Evolutionary conservation across 2,797 vertebrate genomes (phyloP).

Genomic region (Agapornis canus): DNA sequence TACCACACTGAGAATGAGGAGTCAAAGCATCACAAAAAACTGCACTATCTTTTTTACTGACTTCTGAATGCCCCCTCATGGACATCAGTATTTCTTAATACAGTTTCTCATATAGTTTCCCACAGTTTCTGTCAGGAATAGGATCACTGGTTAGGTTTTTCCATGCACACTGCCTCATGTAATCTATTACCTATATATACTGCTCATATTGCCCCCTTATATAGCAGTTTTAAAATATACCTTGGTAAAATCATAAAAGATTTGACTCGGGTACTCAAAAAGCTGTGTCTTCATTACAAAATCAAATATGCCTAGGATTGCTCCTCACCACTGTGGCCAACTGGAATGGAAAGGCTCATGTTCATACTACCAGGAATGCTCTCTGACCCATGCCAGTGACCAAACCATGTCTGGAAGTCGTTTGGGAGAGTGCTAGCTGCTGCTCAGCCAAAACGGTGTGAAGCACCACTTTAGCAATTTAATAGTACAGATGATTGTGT

Average conservation of each 20-base stretch:
- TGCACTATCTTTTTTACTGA: background rate
- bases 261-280: background rate
- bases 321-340: background rate
- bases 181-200: background rate
- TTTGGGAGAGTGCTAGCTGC: background rate
- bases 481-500: slow-evolving; percentile 6
- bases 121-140: background rate
- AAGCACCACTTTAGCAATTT: slow-evolving; percentile 25
- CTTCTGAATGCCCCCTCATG: background rate
- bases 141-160: background rate
- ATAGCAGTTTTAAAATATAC: background rate
- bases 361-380: slow-evolving; percentile 34
- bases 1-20: background rate
- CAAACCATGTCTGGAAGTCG: background rate
- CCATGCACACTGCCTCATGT: background rate
- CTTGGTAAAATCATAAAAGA: background rate
- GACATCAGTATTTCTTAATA: background rate
- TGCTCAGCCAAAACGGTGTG: slow-evolving; percentile 28
- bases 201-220: background rate
- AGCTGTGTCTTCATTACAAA: background rate
- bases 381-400: background rate
- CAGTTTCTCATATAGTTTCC: background rate
- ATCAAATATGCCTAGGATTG: background rate
- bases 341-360: background rate
- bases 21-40: background rate